Percentiles rank a stretch among this genome's conserved stretches.
phyloP scores from a whole-genome alignment of 2,888 invertebrate genomes.

The Chamaedrilus cognettii region DNA sequence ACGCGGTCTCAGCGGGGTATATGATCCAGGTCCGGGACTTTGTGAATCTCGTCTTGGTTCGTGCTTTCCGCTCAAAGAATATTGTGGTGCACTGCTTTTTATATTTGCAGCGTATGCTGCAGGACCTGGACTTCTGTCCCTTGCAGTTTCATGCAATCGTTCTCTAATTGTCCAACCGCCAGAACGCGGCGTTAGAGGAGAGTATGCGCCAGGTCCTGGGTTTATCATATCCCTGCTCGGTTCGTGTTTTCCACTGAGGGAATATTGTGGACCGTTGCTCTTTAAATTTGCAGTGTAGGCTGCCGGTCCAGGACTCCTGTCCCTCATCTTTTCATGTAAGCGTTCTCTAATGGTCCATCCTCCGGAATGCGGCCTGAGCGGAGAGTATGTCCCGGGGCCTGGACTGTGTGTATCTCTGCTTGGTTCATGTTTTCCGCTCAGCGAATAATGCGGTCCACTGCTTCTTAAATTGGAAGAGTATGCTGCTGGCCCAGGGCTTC shows the following conservation, averaged over 20 bases:
- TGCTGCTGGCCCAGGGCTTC: constrained; percentile 18
- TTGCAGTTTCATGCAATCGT: not conserved
- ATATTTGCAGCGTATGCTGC: constrained; percentile 14
- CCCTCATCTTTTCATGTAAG: not conserved
- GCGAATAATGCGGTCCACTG: too few relatives aligned
- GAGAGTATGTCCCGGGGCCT: too few relatives aligned
- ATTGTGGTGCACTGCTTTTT: not conserved
- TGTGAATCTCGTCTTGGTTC: not conserved
- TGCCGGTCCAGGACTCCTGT: not conserved
- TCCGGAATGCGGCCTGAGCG: too few relatives aligned
- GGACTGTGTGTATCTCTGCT: too few relatives aligned
- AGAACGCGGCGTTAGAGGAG: not conserved
- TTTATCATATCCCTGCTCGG: not conserved
- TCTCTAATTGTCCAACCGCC: constrained; percentile 14
- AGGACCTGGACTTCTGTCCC: constrained; percentile 12
- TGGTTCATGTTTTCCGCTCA: too few relatives aligned
- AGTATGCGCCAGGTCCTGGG: not conserved
- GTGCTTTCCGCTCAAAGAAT: not conserved
- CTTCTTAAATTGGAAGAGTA: too few relatives aligned
- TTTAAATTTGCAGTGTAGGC: not conserved
- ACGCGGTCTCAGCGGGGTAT: constrained; percentile 1
- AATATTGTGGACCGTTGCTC: not conserved
- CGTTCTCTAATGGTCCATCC: not conserved
- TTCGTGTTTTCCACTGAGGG: not conserved
- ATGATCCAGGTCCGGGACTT: constrained; percentile 12